Conservation (phyloP, 2,797 vertebrate genomes). For the Lacerta agilis region DNA sequence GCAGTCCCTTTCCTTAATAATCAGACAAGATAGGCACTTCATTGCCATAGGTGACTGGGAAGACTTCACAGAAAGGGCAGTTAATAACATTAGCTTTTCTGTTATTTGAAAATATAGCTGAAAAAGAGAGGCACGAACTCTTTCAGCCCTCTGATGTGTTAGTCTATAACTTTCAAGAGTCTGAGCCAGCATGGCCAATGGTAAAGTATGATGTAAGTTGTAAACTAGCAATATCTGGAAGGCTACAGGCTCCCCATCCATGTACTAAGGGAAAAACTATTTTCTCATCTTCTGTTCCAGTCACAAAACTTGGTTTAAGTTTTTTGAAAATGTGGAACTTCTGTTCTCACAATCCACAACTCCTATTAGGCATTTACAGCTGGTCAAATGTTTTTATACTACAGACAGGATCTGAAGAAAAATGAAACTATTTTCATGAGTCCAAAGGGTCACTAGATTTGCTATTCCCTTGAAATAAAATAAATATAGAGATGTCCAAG, state of each 20-base stretch:
- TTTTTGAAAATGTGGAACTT: background rate
- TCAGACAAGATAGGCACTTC: background rate
- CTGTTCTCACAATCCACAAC: background rate
- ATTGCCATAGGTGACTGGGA: background rate
- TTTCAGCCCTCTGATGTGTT: background rate
- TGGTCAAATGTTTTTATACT: background rate
- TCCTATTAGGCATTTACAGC: background rate
- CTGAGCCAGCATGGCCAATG: too few relatives aligned
- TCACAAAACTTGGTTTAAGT: background rate
- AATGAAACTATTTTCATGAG: background rate
- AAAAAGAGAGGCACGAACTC: too few relatives aligned
- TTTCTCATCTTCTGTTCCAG: background rate
- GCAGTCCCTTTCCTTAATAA: background rate
- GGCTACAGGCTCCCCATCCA: too few relatives aligned
- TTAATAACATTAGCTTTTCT: conserved; percentile 20
- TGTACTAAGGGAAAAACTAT: background rate
- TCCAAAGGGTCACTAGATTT: background rate
- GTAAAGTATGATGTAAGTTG: too few relatives aligned
- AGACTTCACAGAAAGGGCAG: conserved; percentile 13
- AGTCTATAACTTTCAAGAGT: too few relatives aligned
- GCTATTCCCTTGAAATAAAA: background rate
- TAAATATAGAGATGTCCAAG: too few relatives aligned
- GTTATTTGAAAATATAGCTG: conserved; percentile 11
- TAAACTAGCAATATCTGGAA: too few relatives aligned
- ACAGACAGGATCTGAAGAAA: too few relatives aligned